Conservation (phyloP, 2,113 vertebrate species). For the Numida meleagris region DNA sequence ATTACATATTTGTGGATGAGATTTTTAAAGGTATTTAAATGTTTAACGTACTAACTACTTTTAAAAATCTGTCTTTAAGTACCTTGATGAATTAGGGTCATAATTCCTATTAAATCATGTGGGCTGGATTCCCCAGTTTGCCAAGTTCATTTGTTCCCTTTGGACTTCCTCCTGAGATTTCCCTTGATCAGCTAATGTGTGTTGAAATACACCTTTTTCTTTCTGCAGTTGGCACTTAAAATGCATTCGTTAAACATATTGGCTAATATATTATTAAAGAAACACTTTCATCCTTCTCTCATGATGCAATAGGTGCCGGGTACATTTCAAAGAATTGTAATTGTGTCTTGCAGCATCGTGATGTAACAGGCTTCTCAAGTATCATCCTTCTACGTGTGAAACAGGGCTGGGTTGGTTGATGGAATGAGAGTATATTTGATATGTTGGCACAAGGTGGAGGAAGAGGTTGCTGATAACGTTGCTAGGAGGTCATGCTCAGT, state of each 20-base stretch:
- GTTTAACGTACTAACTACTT: constrained; percentile 18
- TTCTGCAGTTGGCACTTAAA: constrained; percentile 30
- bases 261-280: constrained; percentile 55
- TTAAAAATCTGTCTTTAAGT: constrained; percentile 41
- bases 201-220: constrained; percentile 42
- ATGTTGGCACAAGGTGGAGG: background rate
- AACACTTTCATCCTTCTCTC: constrained; percentile 56
- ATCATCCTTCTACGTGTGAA: background rate
- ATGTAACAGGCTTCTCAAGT: constrained; percentile 49
- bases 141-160: constrained; percentile 41
- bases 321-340: constrained; percentile 36
- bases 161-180: constrained; percentile 40
- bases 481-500: background rate
- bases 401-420: constrained; percentile 13
- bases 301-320: constrained; percentile 44
- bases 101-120: constrained; percentile 15
- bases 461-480: background rate
- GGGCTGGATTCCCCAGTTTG: constrained; percentile 44
- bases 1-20: background rate
- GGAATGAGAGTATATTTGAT: constrained; percentile 13
- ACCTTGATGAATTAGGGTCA: background rate
- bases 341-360: constrained; percentile 14
- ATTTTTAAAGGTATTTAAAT: constrained; percentile 36
- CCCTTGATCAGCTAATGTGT: constrained; percentile 49
- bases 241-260: constrained; percentile 21